Conservation (phyloP, 1,140 invertebrate species). For the Uloborus diversus region DNA sequence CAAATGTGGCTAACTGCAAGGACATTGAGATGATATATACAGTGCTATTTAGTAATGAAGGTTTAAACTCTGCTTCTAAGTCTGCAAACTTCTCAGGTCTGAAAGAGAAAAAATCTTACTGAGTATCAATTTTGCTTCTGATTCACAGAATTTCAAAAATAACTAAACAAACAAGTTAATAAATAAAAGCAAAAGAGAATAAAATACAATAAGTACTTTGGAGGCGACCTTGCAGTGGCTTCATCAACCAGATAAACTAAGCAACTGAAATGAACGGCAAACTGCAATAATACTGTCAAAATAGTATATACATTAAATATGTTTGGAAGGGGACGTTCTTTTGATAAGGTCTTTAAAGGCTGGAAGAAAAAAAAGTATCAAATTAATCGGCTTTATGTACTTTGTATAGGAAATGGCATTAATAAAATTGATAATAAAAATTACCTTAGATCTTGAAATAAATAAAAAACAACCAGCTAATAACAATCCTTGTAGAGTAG, state of each 20-base stretch:
- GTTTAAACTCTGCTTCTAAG: conserved; percentile 88
- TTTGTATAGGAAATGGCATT: neutral
- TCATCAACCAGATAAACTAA: conserved; percentile 89
- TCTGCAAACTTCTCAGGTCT: conserved; percentile 69
- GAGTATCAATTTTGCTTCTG: neutral
- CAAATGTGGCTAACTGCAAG: conserved; percentile 97
- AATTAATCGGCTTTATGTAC: neutral
- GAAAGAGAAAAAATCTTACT: conserved; percentile 22
- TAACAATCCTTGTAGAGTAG: conserved; percentile 87
- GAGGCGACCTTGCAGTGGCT: conserved; percentile 68
- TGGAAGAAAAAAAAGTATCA: conserved; percentile 65
- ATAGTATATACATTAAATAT: conserved; percentile 99
- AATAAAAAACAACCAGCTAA: conserved; percentile 97
- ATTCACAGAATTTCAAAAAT: neutral
- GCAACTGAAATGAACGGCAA: conserved; percentile 92
- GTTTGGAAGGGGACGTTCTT: conserved; percentile 94
- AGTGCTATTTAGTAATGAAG: conserved; percentile 94
- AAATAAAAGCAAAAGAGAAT: neutral
- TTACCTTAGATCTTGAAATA: conserved; percentile 96
- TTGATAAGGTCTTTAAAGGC: conserved; percentile 92
- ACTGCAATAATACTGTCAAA: conserved; percentile 93
- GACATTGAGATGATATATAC: conserved; percentile 98
- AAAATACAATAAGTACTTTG: conserved; percentile 60
- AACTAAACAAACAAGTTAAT: neutral
- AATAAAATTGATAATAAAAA: conserved; percentile 4